Base-by-base conservation (phyloP, 1,140 invertebrate species). In the Scylla paramamosain region DNA sequence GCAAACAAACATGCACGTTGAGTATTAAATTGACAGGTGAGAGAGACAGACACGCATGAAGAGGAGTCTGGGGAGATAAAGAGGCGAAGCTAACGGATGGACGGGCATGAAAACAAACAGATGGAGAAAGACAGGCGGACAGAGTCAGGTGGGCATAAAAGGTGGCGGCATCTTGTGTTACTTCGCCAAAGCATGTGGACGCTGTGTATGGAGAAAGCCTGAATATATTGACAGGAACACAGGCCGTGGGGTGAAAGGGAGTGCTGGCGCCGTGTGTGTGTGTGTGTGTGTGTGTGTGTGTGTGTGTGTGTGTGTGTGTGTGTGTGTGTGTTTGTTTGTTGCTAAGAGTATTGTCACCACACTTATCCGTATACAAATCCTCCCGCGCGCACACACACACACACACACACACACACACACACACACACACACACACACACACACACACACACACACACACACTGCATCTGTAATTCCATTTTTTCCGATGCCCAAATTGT, bases 401-500 rank as follows among this genome's bases (percentile, higher is more conserved):
- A 59, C 52, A 77, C 67, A 77, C 67, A 77, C 67, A 77, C 67
- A 77, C 67, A 77, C 67, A 77, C 67, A 77, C 67, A 77, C 67
- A 77, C 67, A 67, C 59, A 67, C 59, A 25, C 20, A 67, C 59
- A 25, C 20, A 20, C 20, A 25, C 59, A 67, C 59, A 67, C 46
- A 48, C 46, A 48, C 46, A 48, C 46, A 48, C 46, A 48, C 46
- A 48, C 46, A 48, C 46, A 48, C 46, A 48, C 46, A 48, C 46
- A 48, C 46, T 14, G 14, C 46, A 48, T n/a, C n/a, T n/a, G 39
- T 39, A 39, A 39, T 6, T 39, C 1, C 39, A 39, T 39, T 39
- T 2, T 39, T 39, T 39, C 39, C 39, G 6, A 39, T 39, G 39
- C 1, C 6, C 39, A 39, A 39, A 39, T 39, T 39, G n/a, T n/a